Conservation (phyloP, 1,140 invertebrate genomes). For the Drosophila equinoxialis region DNA sequence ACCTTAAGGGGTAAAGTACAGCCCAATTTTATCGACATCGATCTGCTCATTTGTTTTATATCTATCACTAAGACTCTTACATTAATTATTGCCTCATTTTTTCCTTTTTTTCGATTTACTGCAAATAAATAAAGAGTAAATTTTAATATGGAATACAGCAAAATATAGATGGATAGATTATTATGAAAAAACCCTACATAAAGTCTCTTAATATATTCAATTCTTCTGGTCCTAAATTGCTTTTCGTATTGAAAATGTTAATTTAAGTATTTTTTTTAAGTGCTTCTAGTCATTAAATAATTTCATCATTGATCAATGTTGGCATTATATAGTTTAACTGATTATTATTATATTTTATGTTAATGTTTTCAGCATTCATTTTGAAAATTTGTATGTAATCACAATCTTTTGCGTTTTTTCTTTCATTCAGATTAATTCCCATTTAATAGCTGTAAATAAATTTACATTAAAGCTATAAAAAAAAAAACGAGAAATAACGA, state of each 20-base stretch:
- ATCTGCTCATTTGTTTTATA: too few relatives aligned
- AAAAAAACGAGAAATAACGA: not conserved
- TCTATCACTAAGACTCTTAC: too few relatives aligned
- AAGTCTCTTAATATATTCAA: too few relatives aligned
- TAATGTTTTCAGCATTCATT: not conserved
- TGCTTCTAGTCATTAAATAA: not conserved
- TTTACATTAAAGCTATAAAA: slow-evolving; percentile 8
- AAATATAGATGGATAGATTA: too few relatives aligned
- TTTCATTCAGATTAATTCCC: slow-evolving; percentile 1
- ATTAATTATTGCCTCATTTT: too few relatives aligned
- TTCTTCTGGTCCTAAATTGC: too few relatives aligned
- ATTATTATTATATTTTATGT: not conserved
- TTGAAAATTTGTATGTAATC: not conserved
- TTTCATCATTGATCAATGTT: not conserved
- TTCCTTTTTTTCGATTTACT: too few relatives aligned
- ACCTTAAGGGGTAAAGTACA: too few relatives aligned
- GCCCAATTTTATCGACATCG: too few relatives aligned
- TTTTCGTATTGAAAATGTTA: not conserved
- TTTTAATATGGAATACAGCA: too few relatives aligned
- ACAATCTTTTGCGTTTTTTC: not conserved
- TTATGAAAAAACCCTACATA: too few relatives aligned
- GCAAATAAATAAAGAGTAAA: too few relatives aligned
- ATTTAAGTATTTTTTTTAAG: not conserved
- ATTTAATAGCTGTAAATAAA: slow-evolving; percentile 11
- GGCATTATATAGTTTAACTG: not conserved